These are phyloP conservation scores for Lagenorhynchus albirostris DNA, from an alignment of 2,113 vertebrate genomes.

Conservation along the genomic window DNA sequence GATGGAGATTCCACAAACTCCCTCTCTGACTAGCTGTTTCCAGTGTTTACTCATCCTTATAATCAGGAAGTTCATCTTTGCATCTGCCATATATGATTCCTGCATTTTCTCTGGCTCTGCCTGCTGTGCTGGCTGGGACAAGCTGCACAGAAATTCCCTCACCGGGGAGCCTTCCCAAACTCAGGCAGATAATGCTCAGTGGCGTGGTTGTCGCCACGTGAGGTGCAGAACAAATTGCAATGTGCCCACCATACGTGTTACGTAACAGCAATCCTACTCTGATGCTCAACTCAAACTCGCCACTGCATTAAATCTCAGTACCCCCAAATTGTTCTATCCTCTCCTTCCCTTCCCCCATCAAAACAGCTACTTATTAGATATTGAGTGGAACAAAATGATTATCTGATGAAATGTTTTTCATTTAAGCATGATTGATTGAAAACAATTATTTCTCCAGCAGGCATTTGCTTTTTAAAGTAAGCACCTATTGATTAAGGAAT, in stretches of 20 bases:
- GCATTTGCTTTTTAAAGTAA: slow-evolving; percentile 31
- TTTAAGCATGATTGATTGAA: background rate
- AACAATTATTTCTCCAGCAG: background rate
- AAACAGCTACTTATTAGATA: background rate
- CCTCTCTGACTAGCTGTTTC: background rate
- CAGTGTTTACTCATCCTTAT: background rate
- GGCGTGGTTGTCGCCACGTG: background rate
- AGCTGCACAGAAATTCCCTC: background rate
- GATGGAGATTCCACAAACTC: background rate
- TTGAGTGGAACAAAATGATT: background rate
- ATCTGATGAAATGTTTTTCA: background rate
- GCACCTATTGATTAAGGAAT: background rate
- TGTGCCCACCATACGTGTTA: background rate
- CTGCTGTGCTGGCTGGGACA: background rate
- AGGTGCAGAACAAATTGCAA: background rate
- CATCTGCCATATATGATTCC: background rate
- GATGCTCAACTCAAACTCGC: background rate
- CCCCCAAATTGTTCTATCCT: background rate
- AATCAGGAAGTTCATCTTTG: background rate
- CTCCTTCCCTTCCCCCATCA: background rate
- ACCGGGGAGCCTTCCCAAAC: background rate
- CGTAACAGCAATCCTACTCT: background rate
- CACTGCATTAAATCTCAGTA: background rate
- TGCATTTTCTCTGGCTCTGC: background rate
- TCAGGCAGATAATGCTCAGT: background rate